A percentile compares a stretch with the other conserved stretches of the same genome.
These are phyloP conservation scores for Nerophis ophidion DNA, from an alignment of 2,113 vertebrate genomes.

Conservation along the genomic window DNA sequence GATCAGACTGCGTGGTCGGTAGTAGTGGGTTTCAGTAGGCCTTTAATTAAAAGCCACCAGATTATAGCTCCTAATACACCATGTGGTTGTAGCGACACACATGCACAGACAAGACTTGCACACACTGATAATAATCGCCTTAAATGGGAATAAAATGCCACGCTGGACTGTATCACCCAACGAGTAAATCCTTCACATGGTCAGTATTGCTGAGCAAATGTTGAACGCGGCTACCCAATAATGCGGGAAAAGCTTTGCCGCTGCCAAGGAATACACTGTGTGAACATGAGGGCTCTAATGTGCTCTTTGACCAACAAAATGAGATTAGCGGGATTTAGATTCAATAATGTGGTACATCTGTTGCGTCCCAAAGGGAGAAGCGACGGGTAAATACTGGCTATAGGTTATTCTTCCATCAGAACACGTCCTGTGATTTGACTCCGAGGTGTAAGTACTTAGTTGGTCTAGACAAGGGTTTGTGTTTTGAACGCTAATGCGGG, in stretches of 20 bases:
- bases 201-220: slow-evolving; percentile 17
- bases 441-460: slow-evolving; percentile 51
- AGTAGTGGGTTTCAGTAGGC: no score
- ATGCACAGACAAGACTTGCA: slow-evolving; percentile 11
- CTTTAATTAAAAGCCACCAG: slow-evolving; percentile 60
- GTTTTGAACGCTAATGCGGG: slow-evolving; percentile 62
- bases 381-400: slow-evolving; percentile 12
- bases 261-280: slow-evolving; percentile 20
- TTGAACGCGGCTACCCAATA: slow-evolving; percentile 19
- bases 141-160: slow-evolving; percentile 33
- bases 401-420: slow-evolving; percentile 35
- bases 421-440: slow-evolving; percentile 56
- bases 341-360: slow-evolving; percentile 16
- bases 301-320: slow-evolving; percentile 15
- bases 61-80: slow-evolving; percentile 54
- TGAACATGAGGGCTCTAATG: slow-evolving; percentile 14
- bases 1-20: no score
- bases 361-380: neutral
- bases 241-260: slow-evolving; percentile 18
- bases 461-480: slow-evolving; percentile 66
- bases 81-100: slow-evolving; percentile 24
- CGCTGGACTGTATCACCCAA: slow-evolving; percentile 9
- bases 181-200: slow-evolving; percentile 19
- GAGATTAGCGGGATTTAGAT: slow-evolving; percentile 5
- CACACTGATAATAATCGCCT: slow-evolving; percentile 23